Evolutionary conservation across 2,888 invertebrate species (phyloP).

Genomic region (Anorthoa munda): DNA sequence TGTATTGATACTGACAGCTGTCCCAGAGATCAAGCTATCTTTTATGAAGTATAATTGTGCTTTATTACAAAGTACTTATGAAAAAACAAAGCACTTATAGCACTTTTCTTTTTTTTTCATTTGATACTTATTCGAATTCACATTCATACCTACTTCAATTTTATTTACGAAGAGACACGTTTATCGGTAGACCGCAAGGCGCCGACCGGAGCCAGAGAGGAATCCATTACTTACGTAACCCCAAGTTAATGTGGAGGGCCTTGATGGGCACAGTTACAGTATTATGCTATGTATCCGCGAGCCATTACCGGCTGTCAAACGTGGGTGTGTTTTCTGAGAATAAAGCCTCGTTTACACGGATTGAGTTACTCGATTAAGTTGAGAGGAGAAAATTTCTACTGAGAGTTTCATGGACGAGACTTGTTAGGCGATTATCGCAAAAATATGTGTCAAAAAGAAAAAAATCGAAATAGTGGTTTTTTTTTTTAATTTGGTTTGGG

Average conservation of each 20-base stretch:
- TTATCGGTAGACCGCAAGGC: slow-evolving; percentile 30
- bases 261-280: slow-evolving; percentile 37
- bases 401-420: background rate
- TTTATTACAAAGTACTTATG: too few relatives aligned
- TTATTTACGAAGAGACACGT: background rate
- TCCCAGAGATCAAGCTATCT: too few relatives aligned
- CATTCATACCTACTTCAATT: background rate
- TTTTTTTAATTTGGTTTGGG: too few relatives aligned
- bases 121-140: background rate
- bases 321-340: slow-evolving; percentile 53
- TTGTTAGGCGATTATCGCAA: background rate
- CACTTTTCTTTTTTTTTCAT: too few relatives aligned
- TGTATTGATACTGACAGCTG: too few relatives aligned
- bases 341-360: background rate
- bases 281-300: slow-evolving; percentile 35
- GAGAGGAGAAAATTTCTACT: background rate
- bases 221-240: slow-evolving; percentile 29
- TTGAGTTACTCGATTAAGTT: background rate
- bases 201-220: slow-evolving; percentile 28
- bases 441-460: too few relatives aligned
- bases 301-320: slow-evolving; percentile 35
- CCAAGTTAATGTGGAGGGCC: slow-evolving; percentile 26
- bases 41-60: too few relatives aligned
- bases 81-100: too few relatives aligned
- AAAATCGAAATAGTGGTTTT: too few relatives aligned